A percentile compares a stretch with the other conserved stretches of the same genome.
Conservation (phyloP, 1,140 invertebrate genomes). For the Ectropis grisescens region DNA sequence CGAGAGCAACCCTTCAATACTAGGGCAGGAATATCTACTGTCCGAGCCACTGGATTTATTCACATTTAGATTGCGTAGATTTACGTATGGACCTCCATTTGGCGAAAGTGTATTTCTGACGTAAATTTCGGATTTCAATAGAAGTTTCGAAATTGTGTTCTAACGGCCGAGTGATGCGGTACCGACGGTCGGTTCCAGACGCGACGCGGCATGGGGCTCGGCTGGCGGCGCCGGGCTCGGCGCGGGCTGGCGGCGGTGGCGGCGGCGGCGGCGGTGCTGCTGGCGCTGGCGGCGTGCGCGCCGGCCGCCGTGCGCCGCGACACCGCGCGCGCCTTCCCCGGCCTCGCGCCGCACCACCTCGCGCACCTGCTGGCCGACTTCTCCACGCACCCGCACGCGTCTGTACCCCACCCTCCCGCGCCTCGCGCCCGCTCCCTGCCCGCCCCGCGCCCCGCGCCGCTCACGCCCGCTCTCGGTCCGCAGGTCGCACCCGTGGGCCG, state of each 20-base stretch:
- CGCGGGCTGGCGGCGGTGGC: conserved; percentile 4
- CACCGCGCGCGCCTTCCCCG: conserved; percentile 3
- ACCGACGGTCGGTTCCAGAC: no score
- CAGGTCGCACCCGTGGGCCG: conserved; percentile 27
- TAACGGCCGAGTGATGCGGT: not conserved
- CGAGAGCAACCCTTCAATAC: no score
- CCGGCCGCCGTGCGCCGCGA: conserved; percentile 4
- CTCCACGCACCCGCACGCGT: conserved; percentile 19
- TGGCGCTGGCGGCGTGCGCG: conserved; percentile 9
- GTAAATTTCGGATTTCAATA: not conserved
- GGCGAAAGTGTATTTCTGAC: no score
- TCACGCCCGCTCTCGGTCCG: no score
- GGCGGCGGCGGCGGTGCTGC: conserved; percentile 8
- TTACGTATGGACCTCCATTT: no score
- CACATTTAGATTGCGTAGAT: no score
- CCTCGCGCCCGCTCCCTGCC: not conserved
- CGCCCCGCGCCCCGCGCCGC: not conserved
- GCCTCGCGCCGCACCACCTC: conserved; percentile 9
- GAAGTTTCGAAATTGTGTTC: conserved; percentile 1
- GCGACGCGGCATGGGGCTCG: no score
- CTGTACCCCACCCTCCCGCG: conserved; percentile 5
- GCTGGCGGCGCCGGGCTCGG: not conserved
- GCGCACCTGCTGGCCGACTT: conserved; percentile 38
- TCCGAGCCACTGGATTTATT: no score
- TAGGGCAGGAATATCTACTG: no score